Evolutionary conservation across 2,113 vertebrate genomes (phyloP).

Genomic region (Gymnocephalus cernua): DNA sequence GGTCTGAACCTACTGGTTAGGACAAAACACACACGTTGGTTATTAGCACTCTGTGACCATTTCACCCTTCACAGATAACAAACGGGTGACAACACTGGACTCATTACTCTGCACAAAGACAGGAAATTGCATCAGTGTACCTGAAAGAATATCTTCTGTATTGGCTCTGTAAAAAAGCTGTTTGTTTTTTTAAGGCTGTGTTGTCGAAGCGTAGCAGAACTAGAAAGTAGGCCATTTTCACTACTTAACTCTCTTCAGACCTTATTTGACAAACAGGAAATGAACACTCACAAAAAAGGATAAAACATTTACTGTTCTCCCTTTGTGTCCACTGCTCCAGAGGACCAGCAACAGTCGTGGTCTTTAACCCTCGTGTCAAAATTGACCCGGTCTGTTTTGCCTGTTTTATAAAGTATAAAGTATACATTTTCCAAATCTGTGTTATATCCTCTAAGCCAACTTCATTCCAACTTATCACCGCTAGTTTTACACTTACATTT

Average conservation of each 20-base stretch:
- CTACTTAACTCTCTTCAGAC: neutral
- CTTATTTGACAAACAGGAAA: neutral
- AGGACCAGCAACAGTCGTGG: neutral
- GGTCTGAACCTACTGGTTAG: neutral
- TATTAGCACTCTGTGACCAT: slow-evolving; percentile 2
- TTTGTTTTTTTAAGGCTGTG: neutral
- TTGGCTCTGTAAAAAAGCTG: neutral
- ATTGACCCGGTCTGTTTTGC: too few relatives aligned
- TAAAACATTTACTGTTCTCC: too few relatives aligned
- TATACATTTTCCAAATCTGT: too few relatives aligned
- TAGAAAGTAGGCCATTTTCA: neutral
- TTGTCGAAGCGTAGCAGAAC: neutral
- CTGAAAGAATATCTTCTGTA: slow-evolving; percentile 10
- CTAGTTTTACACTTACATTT: too few relatives aligned
- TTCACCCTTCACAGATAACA: neutral
- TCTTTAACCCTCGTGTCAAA: too few relatives aligned
- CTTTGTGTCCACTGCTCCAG: neutral
- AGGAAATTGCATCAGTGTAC: slow-evolving; percentile 40
- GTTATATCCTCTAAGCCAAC: too few relatives aligned
- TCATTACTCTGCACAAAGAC: slow-evolving; percentile 13
- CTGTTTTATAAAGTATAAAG: too few relatives aligned
- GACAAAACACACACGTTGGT: neutral
- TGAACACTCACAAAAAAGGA: neutral
- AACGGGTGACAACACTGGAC: neutral
- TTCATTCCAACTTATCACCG: too few relatives aligned